A percentile compares a stretch with the other conserved stretches of the same genome.
phyloP scores from a whole-genome alignment of 2,113 vertebrate species.

The Azemiops feae region DNA sequence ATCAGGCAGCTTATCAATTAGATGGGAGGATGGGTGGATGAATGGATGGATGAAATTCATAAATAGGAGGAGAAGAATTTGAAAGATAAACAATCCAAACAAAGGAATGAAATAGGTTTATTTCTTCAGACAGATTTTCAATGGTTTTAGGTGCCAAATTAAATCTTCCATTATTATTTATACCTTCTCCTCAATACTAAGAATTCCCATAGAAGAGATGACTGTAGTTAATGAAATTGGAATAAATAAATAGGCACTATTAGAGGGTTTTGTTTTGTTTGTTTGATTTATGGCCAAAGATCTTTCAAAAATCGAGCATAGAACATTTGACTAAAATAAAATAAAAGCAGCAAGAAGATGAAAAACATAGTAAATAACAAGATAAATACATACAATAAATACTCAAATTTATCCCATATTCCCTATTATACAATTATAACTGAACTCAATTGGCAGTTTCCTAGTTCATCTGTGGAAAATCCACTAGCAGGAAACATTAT shows the following conservation, averaged over 20 bases:
- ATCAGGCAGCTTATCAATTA: neutral
- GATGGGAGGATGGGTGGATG: neutral
- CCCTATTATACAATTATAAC: neutral
- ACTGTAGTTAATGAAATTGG: neutral
- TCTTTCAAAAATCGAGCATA: neutral
- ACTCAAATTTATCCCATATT: neutral
- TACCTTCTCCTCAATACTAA: neutral
- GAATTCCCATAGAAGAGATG: neutral
- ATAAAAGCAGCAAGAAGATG: neutral
- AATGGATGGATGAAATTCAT: neutral
- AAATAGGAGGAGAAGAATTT: neutral
- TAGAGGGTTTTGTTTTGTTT: neutral
- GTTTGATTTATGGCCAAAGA: neutral
- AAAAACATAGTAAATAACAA: neutral
- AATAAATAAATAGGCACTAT: neutral
- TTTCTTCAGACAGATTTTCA: neutral
- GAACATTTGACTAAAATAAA: neutral
- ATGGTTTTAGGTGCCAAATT: neutral
- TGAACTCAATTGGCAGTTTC: neutral
- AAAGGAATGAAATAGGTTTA: neutral
- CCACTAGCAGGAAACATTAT: neutral
- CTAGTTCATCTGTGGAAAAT: neutral
- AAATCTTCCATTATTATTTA: neutral
- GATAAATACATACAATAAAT: neutral
- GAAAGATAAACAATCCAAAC: neutral